Conservation (phyloP, 1,140 invertebrate genomes). For the Ruditapes philippinarum region DNA sequence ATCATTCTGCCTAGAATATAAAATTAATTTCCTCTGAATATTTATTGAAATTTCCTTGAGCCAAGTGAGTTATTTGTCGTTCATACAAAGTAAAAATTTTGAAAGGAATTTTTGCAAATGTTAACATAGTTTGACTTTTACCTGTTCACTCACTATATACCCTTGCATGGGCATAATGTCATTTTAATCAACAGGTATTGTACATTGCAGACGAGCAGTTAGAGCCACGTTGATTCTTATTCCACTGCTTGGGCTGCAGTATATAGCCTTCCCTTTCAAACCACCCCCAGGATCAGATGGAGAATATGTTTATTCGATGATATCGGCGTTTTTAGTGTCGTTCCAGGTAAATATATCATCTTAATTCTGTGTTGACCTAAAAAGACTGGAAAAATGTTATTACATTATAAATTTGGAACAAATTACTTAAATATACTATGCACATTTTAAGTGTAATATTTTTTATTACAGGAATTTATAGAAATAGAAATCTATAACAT, state of each 20-base stretch:
- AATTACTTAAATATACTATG: no score
- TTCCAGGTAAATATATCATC: conserved; percentile 74
- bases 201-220: conserved; percentile 88
- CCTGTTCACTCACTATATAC: no score
- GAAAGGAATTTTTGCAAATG: not conserved
- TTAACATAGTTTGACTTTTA: not conserved
- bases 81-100: not conserved
- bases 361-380: no score
- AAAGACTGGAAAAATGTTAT: no score
- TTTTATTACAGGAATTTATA: no score
- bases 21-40: no score
- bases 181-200: not conserved
- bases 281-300: conserved; percentile 65
- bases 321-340: conserved; percentile 75
- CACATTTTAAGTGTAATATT: no score
- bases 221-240: conserved; percentile 88
- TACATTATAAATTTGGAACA: no score
- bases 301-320: conserved; percentile 71
- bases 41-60: no score
- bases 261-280: conserved; percentile 73
- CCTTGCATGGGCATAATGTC: not conserved
- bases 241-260: conserved; percentile 85
- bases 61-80: not conserved
- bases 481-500: no score
- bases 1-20: no score